A percentile compares a stretch with the other conserved stretches of the same genome.
These are phyloP conservation scores for Leucophenga montana DNA, from an alignment of 2,888 invertebrate genomes.

Conservation along the genomic window DNA sequence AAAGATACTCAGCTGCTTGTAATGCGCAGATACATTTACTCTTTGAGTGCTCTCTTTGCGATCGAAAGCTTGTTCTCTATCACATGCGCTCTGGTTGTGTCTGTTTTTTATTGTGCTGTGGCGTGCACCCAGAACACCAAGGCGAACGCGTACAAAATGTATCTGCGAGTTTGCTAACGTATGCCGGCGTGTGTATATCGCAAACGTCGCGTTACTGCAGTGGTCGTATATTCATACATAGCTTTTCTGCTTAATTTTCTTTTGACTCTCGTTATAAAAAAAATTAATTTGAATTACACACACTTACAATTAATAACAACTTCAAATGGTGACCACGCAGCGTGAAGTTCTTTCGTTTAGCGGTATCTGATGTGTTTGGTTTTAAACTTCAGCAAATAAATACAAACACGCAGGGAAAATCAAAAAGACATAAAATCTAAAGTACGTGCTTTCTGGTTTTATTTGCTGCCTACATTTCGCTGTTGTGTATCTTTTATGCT, in stretches of 20 bases:
- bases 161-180: conserved; percentile 12
- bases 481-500: conserved; percentile 5
- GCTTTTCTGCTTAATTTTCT: neutral
- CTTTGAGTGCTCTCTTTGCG: neutral
- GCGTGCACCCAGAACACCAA: conserved; percentile 12
- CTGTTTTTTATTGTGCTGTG: neutral
- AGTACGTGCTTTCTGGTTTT: conserved; percentile 9
- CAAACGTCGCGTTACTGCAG: neutral
- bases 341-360: conserved; percentile 5
- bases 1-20: too few relatives aligned
- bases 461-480: too few relatives aligned
- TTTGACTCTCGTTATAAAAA: neutral
- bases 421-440: conserved; percentile 6
- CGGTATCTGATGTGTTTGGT: neutral
- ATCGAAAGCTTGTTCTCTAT: neutral
- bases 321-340: conserved; percentile 11
- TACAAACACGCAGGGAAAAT: conserved; percentile 5
- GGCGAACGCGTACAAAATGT: neutral
- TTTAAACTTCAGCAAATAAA: conserved; percentile 1
- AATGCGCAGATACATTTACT: too few relatives aligned
- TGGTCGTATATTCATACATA: conserved; percentile 1
- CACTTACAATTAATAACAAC: neutral
- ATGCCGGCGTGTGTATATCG: conserved; percentile 14
- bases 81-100: too few relatives aligned
- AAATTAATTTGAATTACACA: conserved; percentile 7